phyloP scores from a whole-genome alignment of 2,113 vertebrate species.

The Hippocampus comes region DNA sequence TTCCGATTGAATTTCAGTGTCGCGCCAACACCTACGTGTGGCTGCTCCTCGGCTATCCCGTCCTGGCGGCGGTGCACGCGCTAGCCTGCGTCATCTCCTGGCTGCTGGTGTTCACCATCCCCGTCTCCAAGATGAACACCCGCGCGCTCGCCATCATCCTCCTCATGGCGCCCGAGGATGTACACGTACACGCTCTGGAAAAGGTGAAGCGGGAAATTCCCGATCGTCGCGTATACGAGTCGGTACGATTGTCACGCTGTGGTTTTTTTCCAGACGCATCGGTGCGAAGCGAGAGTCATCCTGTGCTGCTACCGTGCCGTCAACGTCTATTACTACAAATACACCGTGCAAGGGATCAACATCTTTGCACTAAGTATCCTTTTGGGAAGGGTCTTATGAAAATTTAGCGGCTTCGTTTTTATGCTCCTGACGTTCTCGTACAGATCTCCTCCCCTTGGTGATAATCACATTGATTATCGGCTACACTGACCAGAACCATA shows the following conservation, averaged over 20 bases:
- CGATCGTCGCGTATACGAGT: neutral
- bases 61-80: slow-evolving; percentile 69
- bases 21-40: slow-evolving; percentile 46
- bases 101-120: slow-evolving; percentile 78
- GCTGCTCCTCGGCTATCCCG: slow-evolving; percentile 74
- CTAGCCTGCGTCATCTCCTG: slow-evolving; percentile 73
- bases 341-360: slow-evolving; percentile 73
- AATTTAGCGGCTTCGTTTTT: neutral
- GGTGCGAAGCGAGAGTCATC: slow-evolving; percentile 60
- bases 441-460: slow-evolving; percentile 81
- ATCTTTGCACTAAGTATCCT: slow-evolving; percentile 84
- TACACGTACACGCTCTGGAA: slow-evolving; percentile 53
- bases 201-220: slow-evolving; percentile 46
- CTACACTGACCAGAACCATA: slow-evolving; percentile 74
- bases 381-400: slow-evolving; percentile 3
- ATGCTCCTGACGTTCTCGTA: slow-evolving; percentile 60
- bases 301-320: slow-evolving; percentile 75
- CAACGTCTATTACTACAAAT: slow-evolving; percentile 83
- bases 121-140: slow-evolving; percentile 74
- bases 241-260: neutral
- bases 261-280: slow-evolving; percentile 38
- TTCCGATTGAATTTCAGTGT: slow-evolving; percentile 48
- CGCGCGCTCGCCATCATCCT: slow-evolving; percentile 59
- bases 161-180: slow-evolving; percentile 67
- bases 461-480: slow-evolving; percentile 77